phyloP scores from a whole-genome alignment of 1,140 invertebrate species.

The Trichonephila inaurata region DNA sequence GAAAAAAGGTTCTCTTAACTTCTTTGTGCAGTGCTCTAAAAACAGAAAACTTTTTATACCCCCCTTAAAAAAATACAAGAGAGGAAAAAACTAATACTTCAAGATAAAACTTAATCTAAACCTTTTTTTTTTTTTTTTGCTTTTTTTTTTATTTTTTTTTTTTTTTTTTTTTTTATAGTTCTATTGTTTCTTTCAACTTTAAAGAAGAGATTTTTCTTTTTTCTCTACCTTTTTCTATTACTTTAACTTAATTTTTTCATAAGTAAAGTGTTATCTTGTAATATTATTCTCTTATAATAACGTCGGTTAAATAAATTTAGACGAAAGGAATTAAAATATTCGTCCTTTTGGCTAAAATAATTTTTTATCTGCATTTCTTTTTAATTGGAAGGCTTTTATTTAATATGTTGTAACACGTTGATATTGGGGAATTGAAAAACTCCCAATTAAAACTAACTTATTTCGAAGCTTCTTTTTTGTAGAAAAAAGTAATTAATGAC shows the following conservation, averaged over 20 bases:
- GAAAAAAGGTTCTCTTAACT: not conserved
- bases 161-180: not conserved
- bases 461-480: not conserved
- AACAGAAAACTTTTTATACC: not conserved
- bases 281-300: not conserved
- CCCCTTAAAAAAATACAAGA: not conserved
- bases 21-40: not conserved
- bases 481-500: not conserved
- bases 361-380: not conserved
- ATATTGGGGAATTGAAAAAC: not conserved
- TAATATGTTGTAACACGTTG: conserved; percentile 23
- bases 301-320: not conserved
- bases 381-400: not conserved
- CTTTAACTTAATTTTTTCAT: not conserved
- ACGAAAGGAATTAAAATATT: not conserved
- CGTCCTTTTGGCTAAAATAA: not conserved
- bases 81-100: not conserved
- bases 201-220: not conserved
- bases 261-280: not conserved
- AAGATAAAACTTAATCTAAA: not conserved
- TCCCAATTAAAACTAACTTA: not conserved
- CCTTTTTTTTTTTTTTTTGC: too few relatives aligned
- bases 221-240: not conserved
- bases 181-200: conserved; percentile 7
- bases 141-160: not conserved